Evolutionary conservation across 1,140 invertebrate species (phyloP).

Genomic region (Aphaenogaster floridana): DNA sequence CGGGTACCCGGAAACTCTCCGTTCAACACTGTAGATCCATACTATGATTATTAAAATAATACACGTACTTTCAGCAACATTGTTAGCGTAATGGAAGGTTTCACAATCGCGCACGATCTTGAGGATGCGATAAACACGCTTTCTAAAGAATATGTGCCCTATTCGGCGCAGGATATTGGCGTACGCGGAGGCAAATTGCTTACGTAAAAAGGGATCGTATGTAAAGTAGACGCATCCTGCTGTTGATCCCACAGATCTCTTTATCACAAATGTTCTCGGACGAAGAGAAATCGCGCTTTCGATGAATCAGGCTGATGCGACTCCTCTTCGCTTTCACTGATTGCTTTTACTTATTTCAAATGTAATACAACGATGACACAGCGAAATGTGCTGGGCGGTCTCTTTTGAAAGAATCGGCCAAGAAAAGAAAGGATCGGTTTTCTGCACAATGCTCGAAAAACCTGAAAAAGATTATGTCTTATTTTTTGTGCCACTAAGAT

Average conservation of each 20-base stretch:
- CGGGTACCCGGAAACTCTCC: conserved; percentile 41
- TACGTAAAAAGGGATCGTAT: conserved; percentile 22
- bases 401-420: not conserved
- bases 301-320: not conserved
- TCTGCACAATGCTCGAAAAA: conserved; percentile 33
- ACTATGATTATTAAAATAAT: conserved; percentile 62
- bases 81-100: conserved; percentile 59
- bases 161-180: conserved; percentile 45
- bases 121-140: conserved; percentile 51
- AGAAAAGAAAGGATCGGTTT: conserved; percentile 37
- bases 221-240: conserved; percentile 33
- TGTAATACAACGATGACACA: conserved; percentile 7
- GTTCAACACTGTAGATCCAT: conserved; percentile 25
- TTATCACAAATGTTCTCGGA: not conserved
- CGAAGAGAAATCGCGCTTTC: conserved; percentile 38
- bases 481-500: conserved; percentile 40
- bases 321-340: conserved; percentile 43
- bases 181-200: conserved; percentile 22
- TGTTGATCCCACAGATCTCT: not conserved
- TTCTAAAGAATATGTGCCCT: conserved; percentile 49
- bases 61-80: conserved; percentile 52
- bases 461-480: conserved; percentile 75
- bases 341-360: conserved; percentile 35
- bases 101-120: conserved; percentile 58
- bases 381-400: not conserved